phyloP scores from a whole-genome alignment of 2,113 vertebrate genomes.

The human region GRCh38 chr2:4948001-4948500 shows the following conservation, averaged over 20 bases:
- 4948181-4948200: conserved; percentile 31
- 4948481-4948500: too few relatives aligned
- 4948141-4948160: background rate
- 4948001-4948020: rapidly evolving
- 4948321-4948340: background rate
- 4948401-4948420: background rate
- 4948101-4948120: background rate
- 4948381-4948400: background rate
- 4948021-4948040: background rate
- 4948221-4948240: background rate
- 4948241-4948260: background rate
- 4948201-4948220: background rate
- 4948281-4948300: background rate
- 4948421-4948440: background rate
- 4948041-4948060: background rate
- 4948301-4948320: background rate
- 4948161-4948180: background rate
- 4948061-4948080: background rate
- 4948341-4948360: background rate
- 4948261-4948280: background rate
- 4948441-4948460: too few relatives aligned
- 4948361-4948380: background rate
- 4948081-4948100: background rate
- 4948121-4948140: conserved; percentile 43
- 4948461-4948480: too few relatives aligned